Conservation (phyloP, 2,888 invertebrate genomes). For the Amiota communis region DNA sequence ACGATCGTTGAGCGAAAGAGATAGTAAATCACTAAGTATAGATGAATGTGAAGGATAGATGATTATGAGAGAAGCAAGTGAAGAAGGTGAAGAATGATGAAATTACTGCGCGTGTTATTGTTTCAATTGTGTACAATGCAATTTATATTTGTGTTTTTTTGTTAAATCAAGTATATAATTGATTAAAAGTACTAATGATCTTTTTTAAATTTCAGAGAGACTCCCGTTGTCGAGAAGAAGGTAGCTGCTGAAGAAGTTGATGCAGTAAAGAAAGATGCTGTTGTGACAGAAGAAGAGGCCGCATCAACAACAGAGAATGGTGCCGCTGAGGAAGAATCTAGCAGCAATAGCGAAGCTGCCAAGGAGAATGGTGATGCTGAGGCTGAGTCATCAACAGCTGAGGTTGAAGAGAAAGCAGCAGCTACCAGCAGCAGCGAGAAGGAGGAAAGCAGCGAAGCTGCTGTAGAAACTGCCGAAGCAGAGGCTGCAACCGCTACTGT, state of each 20-base stretch:
- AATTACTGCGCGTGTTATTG: too few relatives aligned
- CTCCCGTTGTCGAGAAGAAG: slow-evolving; percentile 72
- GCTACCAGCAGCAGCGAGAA: slow-evolving; percentile 49
- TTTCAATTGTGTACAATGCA: too few relatives aligned
- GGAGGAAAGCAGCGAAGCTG: slow-evolving; percentile 41
- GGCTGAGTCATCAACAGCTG: slow-evolving; percentile 41
- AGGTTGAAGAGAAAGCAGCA: slow-evolving; percentile 45
- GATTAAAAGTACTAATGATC: slow-evolving; percentile 6
- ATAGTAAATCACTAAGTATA: too few relatives aligned
- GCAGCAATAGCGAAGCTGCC: slow-evolving; percentile 51
- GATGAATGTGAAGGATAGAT: too few relatives aligned
- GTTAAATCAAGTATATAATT: neutral
- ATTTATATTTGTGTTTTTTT: neutral
- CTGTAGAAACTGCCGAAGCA: slow-evolving; percentile 48
- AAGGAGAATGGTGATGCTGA: slow-evolving; percentile 66
- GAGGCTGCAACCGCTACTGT: slow-evolving; percentile 57
- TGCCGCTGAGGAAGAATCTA: slow-evolving; percentile 57
- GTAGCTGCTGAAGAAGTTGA: slow-evolving; percentile 70
- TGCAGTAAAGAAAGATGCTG: slow-evolving; percentile 64
- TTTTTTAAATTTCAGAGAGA: neutral
- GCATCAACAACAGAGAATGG: slow-evolving; percentile 66
- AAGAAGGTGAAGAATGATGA: too few relatives aligned
- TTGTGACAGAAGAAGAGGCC: slow-evolving; percentile 52
- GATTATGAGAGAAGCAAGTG: neutral
- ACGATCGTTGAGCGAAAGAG: too few relatives aligned